Evolutionary conservation across 1,140 invertebrate genomes (phyloP), one percentile per base, ranked within the genome.

Genomic region (Scylla paramamosain): DNA sequence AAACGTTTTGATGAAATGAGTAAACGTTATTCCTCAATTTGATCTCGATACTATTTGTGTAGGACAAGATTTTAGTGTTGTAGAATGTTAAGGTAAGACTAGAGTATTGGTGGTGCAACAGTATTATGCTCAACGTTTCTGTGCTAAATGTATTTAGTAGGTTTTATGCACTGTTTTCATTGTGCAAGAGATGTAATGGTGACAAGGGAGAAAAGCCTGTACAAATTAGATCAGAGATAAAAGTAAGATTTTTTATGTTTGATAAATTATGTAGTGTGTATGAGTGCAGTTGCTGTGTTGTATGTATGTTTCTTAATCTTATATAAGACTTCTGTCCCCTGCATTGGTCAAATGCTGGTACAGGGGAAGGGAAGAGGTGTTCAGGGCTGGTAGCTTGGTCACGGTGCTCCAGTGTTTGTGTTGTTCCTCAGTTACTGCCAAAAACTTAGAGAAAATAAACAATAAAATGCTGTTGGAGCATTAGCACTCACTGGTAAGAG

Each of bases 211-310:
- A 77, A 77, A 77, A 20, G 20, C 67, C 67, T 77, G 67, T 77
- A 77, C 67, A 77, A 77, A 77, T 77, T 77, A 77, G 67, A 77
- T 7, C 20, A 20, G 67, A 77, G 67, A 77, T 77, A n/a, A 77
- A 77, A 77, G 67, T 77, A 77, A 77, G 67, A 77, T 77, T 77
- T 77, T 77, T 77, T 77, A 77, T 77, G 67, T 77, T 77, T 77
- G 67, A 77, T 77, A 77, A 77, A 77, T 77, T 77, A 77, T 77
- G 67, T 77, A 77, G 67, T n/a, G 67, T 77, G 67, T 77, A 77
- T 77, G 67, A 77, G 67, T 77, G 67, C 12, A 77, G 67, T 77
- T 77, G 67, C 12, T 77, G 67, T 77, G 16, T 77, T 77, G 67
- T 77, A 77, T 77, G 67, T 77, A 20, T 77, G n/a, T 77, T 77